Evolutionary conservation across 2,888 invertebrate genomes (phyloP).

Genomic region (Acanthosoma haemorrhoidale): DNA sequence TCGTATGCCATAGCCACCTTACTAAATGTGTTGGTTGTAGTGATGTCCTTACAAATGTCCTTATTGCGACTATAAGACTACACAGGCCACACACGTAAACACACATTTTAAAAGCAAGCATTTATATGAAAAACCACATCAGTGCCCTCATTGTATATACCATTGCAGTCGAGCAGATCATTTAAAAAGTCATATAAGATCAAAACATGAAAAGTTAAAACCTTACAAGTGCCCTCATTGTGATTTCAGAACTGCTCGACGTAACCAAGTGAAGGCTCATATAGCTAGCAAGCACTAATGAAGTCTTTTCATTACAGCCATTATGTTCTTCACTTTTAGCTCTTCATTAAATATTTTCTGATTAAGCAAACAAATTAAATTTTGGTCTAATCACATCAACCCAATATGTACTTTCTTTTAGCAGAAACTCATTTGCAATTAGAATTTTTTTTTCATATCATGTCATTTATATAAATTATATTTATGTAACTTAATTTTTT

Average conservation of each 20-base stretch:
- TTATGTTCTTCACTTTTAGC: too few species aligned
- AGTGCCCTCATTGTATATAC: background rate
- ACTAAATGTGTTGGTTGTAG: too few species aligned
- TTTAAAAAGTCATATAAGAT: background rate
- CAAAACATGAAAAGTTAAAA: background rate
- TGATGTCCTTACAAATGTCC: background rate
- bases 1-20: too few species aligned
- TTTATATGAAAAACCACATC: background rate
- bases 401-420: too few species aligned
- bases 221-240: slow-evolving; percentile 58
- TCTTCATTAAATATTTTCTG: too few species aligned
- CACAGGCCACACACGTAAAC: background rate
- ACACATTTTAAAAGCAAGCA: background rate
- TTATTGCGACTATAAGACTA: background rate
- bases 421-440: too few species aligned
- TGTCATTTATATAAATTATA: too few species aligned
- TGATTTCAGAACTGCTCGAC: slow-evolving; percentile 44
- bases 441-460: too few species aligned
- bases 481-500: too few species aligned
- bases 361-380: too few species aligned
- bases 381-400: too few species aligned
- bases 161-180: background rate
- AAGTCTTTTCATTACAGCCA: too few species aligned
- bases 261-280: background rate
- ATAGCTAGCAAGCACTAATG: background rate